These are phyloP conservation scores for Lepidurus packardi DNA, from an alignment of 1,140 invertebrate species.

Conservation along the genomic window DNA sequence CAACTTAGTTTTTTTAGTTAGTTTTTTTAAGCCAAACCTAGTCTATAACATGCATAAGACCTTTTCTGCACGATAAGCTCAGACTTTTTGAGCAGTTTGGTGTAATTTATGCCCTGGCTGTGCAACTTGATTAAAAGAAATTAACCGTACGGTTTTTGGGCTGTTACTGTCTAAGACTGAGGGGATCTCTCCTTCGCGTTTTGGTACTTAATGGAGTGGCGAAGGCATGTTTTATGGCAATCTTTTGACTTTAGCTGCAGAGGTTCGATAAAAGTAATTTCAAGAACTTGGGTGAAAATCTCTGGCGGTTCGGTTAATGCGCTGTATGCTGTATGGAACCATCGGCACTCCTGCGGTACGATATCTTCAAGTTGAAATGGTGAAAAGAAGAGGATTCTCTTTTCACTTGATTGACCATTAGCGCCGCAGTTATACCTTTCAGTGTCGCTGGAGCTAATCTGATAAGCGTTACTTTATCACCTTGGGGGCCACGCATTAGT, in stretches of 20 bases:
- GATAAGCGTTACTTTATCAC: constrained; percentile 13
- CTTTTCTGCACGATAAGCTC: neutral
- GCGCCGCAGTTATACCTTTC: constrained; percentile 11
- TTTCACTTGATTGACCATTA: neutral
- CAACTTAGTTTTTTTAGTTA: neutral
- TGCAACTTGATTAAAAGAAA: constrained; percentile 4
- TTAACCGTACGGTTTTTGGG: neutral
- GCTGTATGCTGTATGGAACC: too few relatives aligned
- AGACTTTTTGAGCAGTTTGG: neutral
- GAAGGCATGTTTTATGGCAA: neutral
- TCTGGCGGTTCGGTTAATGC: neutral
- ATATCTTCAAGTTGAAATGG: neutral
- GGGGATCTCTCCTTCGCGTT: neutral
- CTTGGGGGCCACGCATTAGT: neutral
- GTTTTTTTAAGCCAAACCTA: neutral
- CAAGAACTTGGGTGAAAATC: neutral
- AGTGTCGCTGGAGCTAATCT: constrained; percentile 18
- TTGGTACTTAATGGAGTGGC: constrained; percentile 1
- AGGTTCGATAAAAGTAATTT: neutral
- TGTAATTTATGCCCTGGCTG: neutral
- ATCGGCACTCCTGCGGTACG: too few relatives aligned
- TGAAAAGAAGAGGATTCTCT: neutral
- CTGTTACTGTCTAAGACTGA: neutral
- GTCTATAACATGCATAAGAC: neutral
- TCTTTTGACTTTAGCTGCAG: constrained; percentile 16